These are phyloP conservation scores for Lepisosteus osseus DNA, from an alignment of 2,113 vertebrate species.

Conservation along the genomic window DNA sequence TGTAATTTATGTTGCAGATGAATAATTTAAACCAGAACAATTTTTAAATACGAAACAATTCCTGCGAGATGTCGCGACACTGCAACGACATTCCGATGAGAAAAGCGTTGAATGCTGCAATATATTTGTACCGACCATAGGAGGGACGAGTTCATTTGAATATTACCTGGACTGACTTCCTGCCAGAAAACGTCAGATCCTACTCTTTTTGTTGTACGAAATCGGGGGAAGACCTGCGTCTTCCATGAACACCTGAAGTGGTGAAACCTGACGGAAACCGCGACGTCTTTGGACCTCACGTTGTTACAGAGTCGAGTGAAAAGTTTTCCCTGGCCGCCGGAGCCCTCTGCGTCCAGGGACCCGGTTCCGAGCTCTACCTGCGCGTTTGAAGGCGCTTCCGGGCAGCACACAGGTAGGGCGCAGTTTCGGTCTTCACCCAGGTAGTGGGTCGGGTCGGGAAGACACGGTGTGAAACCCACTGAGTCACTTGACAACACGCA, in stretches of 20 bases:
- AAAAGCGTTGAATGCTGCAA: not conserved
- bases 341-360: no score
- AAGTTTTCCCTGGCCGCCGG: no score
- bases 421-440: no score
- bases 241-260: slow-evolving; percentile 38
- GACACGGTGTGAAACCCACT: no score
- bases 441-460: no score
- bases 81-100: not conserved
- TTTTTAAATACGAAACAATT: no score
- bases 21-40: no score
- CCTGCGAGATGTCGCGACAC: no score
- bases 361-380: not conserved
- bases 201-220: slow-evolving; percentile 42
- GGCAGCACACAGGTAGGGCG: slow-evolving; percentile 17
- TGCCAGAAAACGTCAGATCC: slow-evolving; percentile 34
- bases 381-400: slow-evolving; percentile 62
- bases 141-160: not conserved
- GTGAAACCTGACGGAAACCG: not conserved
- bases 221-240: slow-evolving; percentile 43
- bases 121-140: not conserved
- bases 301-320: no score
- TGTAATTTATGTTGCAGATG: no score
- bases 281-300: no score
- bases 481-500: no score
- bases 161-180: slow-evolving; percentile 54